Base-by-base conservation (phyloP, 2,888 invertebrate genomes). In the Iselma pallidipennis region DNA sequence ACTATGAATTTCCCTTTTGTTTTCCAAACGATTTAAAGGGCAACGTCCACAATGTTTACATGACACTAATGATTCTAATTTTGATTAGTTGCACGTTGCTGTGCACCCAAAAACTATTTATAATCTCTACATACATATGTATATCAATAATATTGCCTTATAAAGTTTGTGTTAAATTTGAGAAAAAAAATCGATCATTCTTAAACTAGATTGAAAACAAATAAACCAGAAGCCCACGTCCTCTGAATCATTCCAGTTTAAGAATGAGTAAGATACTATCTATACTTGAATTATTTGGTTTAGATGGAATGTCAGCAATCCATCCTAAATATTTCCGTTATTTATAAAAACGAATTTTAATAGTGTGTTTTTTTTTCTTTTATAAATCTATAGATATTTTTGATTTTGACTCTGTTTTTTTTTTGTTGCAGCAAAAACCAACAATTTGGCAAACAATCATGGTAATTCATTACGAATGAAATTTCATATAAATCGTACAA, bases 371-470 rank as follows among this genome's bases (percentile, higher is more conserved):
- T 28, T 45, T 26, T 42, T 45, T 23, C 21, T 55, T 49, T 49
- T 45, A 7, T 45, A 28, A 50, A 50, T 50, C 2, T 10, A 49
- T 12, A 49, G n/a, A n/a, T 21, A 52, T 26, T 29, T 52, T 26
- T 19, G 42, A 37, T 21, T 42, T 7, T 14, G 25, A 54, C 42
- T 37, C 16, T 26, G 49, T 55, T 23, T 51, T 61, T 69, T 65
- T 21, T 71, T 74, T 67, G 61, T 78, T 79, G 33, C 76, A 80
- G 80, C 77, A 65, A 74, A 65, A 58, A 75, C 64, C 66, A 72
- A 71, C 3, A 45, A 45, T 45, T 45, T 45, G 45, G 45, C 45
- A 21, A 45, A 14, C 9, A 45, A 45, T 21, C 45, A 45, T 23
- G 45, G 45, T 45, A 45, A 45, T 45, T 45, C 45, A 1, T 45